Conservation (phyloP, 2,888 invertebrate species). For the Cremastinae sp. region DNA sequence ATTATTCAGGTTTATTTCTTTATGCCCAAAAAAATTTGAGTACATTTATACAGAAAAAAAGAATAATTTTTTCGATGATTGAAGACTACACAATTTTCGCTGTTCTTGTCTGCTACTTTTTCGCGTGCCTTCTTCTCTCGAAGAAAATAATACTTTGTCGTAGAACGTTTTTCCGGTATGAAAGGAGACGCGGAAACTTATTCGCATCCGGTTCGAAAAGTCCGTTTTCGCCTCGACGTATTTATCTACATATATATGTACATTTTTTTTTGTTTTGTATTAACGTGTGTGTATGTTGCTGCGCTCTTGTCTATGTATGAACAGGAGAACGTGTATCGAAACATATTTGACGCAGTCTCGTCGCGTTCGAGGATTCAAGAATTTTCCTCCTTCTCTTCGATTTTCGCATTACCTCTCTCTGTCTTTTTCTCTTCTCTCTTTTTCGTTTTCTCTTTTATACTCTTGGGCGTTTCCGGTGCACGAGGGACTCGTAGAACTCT, state of each 20-base stretch:
- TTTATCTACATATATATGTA: neutral
- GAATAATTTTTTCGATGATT: neutral
- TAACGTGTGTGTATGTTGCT: too few species aligned
- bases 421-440: constrained; percentile 3
- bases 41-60: too few species aligned
- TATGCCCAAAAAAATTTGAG: too few species aligned
- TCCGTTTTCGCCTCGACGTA: constrained; percentile 23
- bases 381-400: constrained; percentile 41
- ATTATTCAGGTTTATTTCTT: too few species aligned
- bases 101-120: constrained; percentile 13
- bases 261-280: neutral
- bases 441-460: constrained; percentile 22
- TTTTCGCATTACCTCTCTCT: constrained; percentile 27
- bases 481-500: constrained; percentile 51
- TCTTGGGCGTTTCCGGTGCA: constrained; percentile 30
- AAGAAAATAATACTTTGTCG: constrained; percentile 47
- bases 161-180: constrained; percentile 61
- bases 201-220: constrained; percentile 58
- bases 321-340: neutral
- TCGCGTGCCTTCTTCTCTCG: neutral
- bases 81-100: neutral
- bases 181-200: constrained; percentile 57
- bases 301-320: neutral
- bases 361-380: constrained; percentile 33
- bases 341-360: neutral